A percentile compares a stretch with the other conserved stretches of the same genome.
phyloP scores from a whole-genome alignment of 2,888 invertebrate genomes.

The Gymnocheta viridis region DNA sequence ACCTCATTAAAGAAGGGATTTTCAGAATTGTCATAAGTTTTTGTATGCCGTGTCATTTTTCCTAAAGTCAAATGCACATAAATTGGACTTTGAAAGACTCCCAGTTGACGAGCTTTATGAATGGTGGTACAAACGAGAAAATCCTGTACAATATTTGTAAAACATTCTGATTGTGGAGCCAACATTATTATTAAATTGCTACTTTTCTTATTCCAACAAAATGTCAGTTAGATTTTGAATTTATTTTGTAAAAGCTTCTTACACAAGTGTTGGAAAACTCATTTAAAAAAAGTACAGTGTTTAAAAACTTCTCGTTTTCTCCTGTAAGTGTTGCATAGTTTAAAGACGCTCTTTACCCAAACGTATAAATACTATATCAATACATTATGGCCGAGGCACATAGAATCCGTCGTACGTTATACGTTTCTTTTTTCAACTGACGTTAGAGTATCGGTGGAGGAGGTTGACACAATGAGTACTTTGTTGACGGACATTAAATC shows the following conservation, averaged over 20 bases:
- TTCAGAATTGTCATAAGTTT: slow-evolving; percentile 84
- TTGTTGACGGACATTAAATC: too few species aligned
- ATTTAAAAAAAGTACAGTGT: too few species aligned
- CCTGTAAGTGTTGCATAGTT: too few species aligned
- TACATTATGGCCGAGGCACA: too few species aligned
- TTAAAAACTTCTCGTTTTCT: too few species aligned
- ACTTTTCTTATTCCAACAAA: not conserved
- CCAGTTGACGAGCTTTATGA: slow-evolving; percentile 86
- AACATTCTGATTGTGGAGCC: slow-evolving; percentile 76
- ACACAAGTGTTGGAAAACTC: not conserved
- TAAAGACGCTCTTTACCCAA: too few species aligned
- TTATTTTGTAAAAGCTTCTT: not conserved
- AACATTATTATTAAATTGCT: slow-evolving; percentile 71
- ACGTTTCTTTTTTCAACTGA: too few species aligned
- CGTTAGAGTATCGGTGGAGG: too few species aligned
- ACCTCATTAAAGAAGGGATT: slow-evolving; percentile 88
- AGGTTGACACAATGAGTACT: too few species aligned
- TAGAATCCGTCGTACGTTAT: too few species aligned
- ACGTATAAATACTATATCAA: too few species aligned
- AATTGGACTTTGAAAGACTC: slow-evolving; percentile 83
- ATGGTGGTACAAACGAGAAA: slow-evolving; percentile 86
- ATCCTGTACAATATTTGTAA: slow-evolving; percentile 78
- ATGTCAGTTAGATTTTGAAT: not conserved
- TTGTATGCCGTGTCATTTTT: slow-evolving; percentile 85
- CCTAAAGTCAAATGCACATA: slow-evolving; percentile 86